Conservation (phyloP, 2,113 vertebrate species). For the Epinephelus cyanopodus region DNA sequence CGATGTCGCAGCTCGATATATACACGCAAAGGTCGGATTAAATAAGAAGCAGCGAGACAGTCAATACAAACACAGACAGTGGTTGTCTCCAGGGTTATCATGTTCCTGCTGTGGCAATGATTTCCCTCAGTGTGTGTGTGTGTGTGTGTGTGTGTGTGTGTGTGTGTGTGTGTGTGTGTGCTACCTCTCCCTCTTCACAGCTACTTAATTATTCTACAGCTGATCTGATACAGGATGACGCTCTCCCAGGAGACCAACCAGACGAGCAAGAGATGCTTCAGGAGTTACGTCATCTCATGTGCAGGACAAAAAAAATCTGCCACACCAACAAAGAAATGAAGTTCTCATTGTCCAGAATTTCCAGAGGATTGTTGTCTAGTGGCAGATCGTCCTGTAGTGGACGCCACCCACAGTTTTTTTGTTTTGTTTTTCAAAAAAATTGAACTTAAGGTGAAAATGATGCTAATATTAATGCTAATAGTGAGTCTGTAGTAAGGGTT, state of each 20-base stretch:
- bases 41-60: background rate
- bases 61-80: conserved; percentile 9
- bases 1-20: conserved; percentile 6
- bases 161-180: background rate
- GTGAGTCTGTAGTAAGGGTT: too few species aligned
- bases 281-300: background rate
- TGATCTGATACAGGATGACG: conserved; percentile 34
- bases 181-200: background rate
- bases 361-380: background rate
- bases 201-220: conserved; percentile 40
- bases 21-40: background rate
- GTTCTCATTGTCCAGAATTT: background rate
- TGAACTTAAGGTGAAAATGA: too few species aligned
- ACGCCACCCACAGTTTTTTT: too few species aligned
- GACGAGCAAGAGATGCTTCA: conserved; percentile 13
- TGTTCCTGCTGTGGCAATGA: conserved; percentile 29
- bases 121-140: background rate
- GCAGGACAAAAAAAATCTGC: background rate
- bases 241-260: conserved; percentile 18
- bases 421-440: too few species aligned
- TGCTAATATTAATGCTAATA: too few species aligned
- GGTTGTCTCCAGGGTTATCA: conserved; percentile 26
- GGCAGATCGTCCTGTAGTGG: too few species aligned
- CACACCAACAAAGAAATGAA: background rate
- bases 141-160: conserved; percentile 1